These are phyloP conservation scores for Catostylus mosaicus DNA, from an alignment of 30 jellyfish, hydroid and myxozoan genomes.

Conservation along the genomic window DNA sequence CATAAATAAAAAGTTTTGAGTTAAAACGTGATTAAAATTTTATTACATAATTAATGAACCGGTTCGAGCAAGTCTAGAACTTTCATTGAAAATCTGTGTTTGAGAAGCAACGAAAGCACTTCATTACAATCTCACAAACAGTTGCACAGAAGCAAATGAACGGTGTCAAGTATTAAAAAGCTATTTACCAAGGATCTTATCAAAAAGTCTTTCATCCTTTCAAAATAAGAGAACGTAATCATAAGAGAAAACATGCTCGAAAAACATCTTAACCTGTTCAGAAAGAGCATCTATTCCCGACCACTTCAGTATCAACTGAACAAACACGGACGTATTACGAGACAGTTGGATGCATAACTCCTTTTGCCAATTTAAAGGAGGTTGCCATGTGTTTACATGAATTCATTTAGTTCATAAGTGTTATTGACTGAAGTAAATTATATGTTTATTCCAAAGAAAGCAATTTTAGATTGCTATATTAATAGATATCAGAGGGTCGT, in stretches of 20 bases:
- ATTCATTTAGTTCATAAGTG: conserved; percentile 17
- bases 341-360: conserved; percentile 5
- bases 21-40: no score
- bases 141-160: no score
- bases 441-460: conserved; percentile 35
- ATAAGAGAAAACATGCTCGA: conserved; percentile 8
- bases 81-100: no score
- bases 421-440: conserved; percentile 36
- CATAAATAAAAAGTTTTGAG: no score
- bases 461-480: conserved; percentile 44
- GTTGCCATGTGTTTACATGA: conserved; percentile 17
- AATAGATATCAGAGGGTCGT: conserved; percentile 34
- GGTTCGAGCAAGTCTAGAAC: no score
- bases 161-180: background rate
- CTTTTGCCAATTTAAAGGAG: conserved; percentile 15
- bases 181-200: background rate
- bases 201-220: background rate
- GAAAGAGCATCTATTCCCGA: conserved; percentile 16
- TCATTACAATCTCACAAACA: no score
- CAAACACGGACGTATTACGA: conserved; percentile 14
- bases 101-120: no score
- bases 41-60: no score
- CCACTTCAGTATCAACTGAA: conserved; percentile 45
- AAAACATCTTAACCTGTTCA: background rate
- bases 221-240: background rate